Conservation (phyloP, 1,140 invertebrate species). For the Rhynchophorus ferrugineus region DNA sequence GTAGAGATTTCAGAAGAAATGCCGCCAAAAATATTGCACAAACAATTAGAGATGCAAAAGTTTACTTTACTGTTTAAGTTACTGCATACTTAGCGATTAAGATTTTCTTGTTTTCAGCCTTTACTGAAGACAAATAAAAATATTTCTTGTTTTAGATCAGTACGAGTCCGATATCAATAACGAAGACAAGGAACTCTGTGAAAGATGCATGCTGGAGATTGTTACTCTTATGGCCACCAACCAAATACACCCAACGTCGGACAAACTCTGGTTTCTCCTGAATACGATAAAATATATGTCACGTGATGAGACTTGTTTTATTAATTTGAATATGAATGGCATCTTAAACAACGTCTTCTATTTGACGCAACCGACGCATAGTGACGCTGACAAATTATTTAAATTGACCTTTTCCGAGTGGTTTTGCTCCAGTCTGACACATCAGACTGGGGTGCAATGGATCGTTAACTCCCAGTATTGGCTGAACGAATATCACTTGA, state of each 20-base stretch:
- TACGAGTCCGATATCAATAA: background rate
- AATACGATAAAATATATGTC: slow-evolving; percentile 3
- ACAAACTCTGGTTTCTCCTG: slow-evolving; percentile 1
- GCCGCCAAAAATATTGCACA: background rate
- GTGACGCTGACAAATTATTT: background rate
- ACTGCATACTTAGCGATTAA: background rate
- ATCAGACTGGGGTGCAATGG: slow-evolving; percentile 12
- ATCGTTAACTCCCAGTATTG: slow-evolving; percentile 6
- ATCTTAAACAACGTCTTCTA: background rate
- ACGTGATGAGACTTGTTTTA: slow-evolving; percentile 12
- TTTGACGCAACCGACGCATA: background rate
- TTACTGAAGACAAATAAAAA: background rate
- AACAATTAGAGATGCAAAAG: background rate
- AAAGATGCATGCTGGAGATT: background rate
- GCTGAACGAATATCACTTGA: slow-evolving; percentile 1
- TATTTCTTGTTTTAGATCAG: background rate
- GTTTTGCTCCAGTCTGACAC: slow-evolving; percentile 6
- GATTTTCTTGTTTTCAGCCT: background rate
- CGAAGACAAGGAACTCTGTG: background rate
- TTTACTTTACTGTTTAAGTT: background rate
- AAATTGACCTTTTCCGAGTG: slow-evolving; percentile 6
- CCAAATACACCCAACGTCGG: background rate
- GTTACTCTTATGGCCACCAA: background rate
- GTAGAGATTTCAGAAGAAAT: background rate
- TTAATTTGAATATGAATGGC: slow-evolving; percentile 8